A percentile compares a stretch with the other conserved stretches of the same genome.
Conservation (phyloP, 2,113 vertebrate genomes). For the Micronycteris hirsuta region DNA sequence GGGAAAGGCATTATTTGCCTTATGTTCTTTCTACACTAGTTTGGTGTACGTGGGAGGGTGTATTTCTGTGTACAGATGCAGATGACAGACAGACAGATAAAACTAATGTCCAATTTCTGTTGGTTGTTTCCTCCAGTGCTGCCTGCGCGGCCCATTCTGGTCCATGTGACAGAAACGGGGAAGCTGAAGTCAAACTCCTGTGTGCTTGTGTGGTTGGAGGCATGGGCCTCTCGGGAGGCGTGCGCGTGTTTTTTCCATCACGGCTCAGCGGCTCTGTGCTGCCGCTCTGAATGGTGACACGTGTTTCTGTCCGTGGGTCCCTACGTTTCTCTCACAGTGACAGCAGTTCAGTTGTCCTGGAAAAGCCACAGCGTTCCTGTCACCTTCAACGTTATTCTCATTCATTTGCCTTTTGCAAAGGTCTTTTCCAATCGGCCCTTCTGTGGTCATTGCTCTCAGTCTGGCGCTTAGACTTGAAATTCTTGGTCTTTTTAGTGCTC, state of each 20-base stretch:
- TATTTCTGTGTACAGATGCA: neutral
- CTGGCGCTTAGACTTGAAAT: neutral
- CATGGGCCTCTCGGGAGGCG: neutral
- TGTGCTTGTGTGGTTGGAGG: neutral
- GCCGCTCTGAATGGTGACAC: neutral
- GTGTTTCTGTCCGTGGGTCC: neutral
- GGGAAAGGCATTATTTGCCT: neutral
- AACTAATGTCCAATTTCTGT: neutral
- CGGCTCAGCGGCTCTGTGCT: neutral
- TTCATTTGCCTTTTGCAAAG: neutral
- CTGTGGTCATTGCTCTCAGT: neutral
- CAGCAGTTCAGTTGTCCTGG: neutral
- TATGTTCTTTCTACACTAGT: neutral
- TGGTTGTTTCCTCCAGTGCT: neutral
- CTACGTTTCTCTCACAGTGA: neutral
- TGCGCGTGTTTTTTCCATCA: neutral
- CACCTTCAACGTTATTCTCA: neutral
- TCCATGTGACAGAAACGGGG: neutral
- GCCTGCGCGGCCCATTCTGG: neutral
- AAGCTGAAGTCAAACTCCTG: neutral
- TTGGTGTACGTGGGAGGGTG: neutral
- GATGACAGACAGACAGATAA: neutral
- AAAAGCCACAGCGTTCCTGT: neutral
- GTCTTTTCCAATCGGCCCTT: accelerated
- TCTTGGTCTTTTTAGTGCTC: neutral